phyloP scores from a whole-genome alignment of 2,797 vertebrate genomes.

The Xyrichtys novacula region DNA sequence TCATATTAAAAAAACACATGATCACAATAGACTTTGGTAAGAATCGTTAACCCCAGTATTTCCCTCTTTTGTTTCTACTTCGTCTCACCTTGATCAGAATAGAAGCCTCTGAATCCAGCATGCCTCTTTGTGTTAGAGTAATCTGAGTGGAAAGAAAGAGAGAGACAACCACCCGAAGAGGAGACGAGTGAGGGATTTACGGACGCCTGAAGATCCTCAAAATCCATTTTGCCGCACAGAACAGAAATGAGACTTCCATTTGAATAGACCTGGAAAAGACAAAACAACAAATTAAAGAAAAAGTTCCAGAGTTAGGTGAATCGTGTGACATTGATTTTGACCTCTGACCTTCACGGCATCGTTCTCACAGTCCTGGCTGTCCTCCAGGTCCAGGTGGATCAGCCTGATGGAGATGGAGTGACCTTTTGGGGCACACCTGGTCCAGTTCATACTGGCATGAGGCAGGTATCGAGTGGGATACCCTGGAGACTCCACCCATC shows the following conservation, averaged over 20 bases:
- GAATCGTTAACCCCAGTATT: background rate
- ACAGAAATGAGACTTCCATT: conserved; percentile 61
- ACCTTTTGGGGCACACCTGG: conserved; percentile 86
- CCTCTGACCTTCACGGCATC: conserved; percentile 89
- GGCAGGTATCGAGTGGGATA: conserved; percentile 90
- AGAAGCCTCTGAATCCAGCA: conserved; percentile 92
- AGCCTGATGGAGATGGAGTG: conserved; percentile 88
- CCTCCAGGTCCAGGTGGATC: conserved; percentile 92
- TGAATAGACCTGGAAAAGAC: conserved; percentile 70
- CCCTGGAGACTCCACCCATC: conserved; percentile 88
- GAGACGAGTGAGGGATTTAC: conserved; percentile 83
- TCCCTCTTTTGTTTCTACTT: background rate
- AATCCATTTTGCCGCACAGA: conserved; percentile 85
- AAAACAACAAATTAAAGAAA: background rate
- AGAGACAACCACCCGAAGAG: conserved; percentile 82
- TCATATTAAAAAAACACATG: background rate
- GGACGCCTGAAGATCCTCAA: conserved; percentile 67
- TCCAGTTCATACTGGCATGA: conserved; percentile 84
- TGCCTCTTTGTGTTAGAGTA: conserved; percentile 91
- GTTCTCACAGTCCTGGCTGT: conserved; percentile 88
- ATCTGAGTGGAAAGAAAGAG: conserved; percentile 88
- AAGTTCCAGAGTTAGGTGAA: background rate
- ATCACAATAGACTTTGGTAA: background rate
- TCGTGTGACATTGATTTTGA: background rate
- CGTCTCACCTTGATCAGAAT: conserved; percentile 87